Base-by-base conservation (phyloP, 2,888 invertebrate genomes). In the Sesamia inferens region DNA sequence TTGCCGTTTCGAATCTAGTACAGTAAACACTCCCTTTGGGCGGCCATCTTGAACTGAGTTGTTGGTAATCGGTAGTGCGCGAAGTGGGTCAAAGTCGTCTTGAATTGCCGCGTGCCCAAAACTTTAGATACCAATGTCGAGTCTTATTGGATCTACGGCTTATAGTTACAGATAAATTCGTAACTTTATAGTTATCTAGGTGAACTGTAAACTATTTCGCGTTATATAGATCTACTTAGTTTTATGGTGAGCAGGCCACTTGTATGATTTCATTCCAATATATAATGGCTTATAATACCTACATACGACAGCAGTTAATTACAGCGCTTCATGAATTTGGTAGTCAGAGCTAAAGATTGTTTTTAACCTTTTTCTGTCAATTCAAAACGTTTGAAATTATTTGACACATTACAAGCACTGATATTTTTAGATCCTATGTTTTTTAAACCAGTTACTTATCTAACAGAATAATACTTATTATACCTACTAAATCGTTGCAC, bases 1-100 rank as follows among this genome's bases (percentile, higher is more conserved):
- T 82, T 68, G 87, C 76, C 85, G 85, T 88, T 87, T 79, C 72
- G 79, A 69, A 79, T 81, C 83, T 82, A 84, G 82, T 73, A 78
- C 79, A 84, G 87, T 85, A 86, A 90, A 87, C 87, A 90, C 91
- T 92, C 91, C 92, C 91, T 91, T 89, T 84, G 87, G 84, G 88
- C 92, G 90, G 93, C 91, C 92, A 92, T 92, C 90, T 92, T 93
- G 91, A 88, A 87, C 86, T 74, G 89, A 88, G 87, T 88, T 87
- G 89, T 88, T 88, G 87, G 88, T 89, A 87, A 85, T 88, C 89
- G 88, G 87, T 86, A 86, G 83, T 85, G 84, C 84, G 85, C 86
- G 80, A 94, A 93, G 89, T 94, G 89, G 94, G 94, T 94, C 94
- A 94, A 94, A 94, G 94, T 94, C 94, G 89, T 89, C 87, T 88